These are phyloP conservation scores for Morelia viridis DNA, from an alignment of 2,797 vertebrate species.

Conservation along the genomic window DNA sequence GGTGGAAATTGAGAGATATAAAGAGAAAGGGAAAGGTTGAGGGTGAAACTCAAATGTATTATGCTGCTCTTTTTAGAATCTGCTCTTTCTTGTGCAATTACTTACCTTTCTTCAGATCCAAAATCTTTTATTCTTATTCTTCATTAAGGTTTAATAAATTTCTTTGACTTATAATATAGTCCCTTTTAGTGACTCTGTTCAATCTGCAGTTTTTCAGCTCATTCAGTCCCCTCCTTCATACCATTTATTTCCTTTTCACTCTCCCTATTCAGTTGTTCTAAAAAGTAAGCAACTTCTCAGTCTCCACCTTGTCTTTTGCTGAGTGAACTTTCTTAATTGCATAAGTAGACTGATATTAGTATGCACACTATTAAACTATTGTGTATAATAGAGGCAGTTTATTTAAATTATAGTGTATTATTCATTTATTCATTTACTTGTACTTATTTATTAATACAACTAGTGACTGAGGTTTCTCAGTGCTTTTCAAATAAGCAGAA, in stretches of 20 bases:
- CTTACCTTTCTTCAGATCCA: neutral
- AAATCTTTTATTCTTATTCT: neutral
- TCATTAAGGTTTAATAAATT: neutral
- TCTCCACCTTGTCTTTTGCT: neutral
- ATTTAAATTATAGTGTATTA: neutral
- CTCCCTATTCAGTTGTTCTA: neutral
- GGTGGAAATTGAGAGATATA: neutral
- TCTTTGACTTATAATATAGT: neutral
- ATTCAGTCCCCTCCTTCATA: neutral
- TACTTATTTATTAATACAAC: neutral
- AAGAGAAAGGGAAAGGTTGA: neutral
- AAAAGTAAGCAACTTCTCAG: neutral
- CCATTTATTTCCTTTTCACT: neutral
- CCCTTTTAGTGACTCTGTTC: neutral
- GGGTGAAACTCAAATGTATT: neutral
- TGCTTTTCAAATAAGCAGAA: neutral
- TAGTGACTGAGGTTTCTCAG: neutral
- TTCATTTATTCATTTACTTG: neutral
- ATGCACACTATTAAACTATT: neutral
- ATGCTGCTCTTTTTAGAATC: neutral
- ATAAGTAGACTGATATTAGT: neutral
- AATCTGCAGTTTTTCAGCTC: neutral
- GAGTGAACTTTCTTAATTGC: neutral
- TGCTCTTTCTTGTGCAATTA: neutral
- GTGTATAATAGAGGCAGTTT: neutral